A percentile compares a stretch with the other conserved stretches of the same genome.
Evolutionary conservation across 2,797 vertebrate species (phyloP).

Genomic region (Pelobates cultripes): DNA sequence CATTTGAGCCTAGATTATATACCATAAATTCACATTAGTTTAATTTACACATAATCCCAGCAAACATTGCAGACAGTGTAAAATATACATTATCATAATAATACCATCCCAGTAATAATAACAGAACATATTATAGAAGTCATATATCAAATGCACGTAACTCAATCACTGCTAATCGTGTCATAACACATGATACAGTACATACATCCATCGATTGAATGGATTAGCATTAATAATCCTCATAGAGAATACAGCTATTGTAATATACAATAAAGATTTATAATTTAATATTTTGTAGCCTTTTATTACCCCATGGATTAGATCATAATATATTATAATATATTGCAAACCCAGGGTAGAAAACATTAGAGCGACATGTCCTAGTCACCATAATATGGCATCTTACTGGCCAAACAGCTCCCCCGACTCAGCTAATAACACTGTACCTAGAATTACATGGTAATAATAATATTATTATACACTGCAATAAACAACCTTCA

Average conservation of each 20-base stretch:
- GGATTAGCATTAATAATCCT: not conserved
- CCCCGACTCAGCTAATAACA: too few relatives aligned
- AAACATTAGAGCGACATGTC: too few relatives aligned
- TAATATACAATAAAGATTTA: not conserved
- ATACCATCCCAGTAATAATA: not conserved
- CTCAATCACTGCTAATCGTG: not conserved
- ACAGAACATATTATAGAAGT: not conserved
- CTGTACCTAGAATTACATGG: too few relatives aligned
- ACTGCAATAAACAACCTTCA: too few relatives aligned
- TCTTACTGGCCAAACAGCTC: too few relatives aligned
- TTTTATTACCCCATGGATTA: not conserved
- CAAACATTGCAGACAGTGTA: not conserved
- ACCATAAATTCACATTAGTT: not conserved
- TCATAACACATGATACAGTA: not conserved
- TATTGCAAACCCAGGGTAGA: too few relatives aligned
- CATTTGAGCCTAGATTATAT: too few relatives aligned
- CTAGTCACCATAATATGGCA: too few relatives aligned
- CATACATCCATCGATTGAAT: not conserved
- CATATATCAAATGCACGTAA: not conserved
- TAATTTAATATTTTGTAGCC: not conserved
- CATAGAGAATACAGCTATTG: constrained; percentile 3
- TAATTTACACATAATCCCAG: not conserved
- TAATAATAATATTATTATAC: too few relatives aligned
- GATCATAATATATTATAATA: too few relatives aligned
- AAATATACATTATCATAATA: not conserved